phyloP scores from a whole-genome alignment of 2,113 vertebrate species.

The Lophura nycthemera region DNA sequence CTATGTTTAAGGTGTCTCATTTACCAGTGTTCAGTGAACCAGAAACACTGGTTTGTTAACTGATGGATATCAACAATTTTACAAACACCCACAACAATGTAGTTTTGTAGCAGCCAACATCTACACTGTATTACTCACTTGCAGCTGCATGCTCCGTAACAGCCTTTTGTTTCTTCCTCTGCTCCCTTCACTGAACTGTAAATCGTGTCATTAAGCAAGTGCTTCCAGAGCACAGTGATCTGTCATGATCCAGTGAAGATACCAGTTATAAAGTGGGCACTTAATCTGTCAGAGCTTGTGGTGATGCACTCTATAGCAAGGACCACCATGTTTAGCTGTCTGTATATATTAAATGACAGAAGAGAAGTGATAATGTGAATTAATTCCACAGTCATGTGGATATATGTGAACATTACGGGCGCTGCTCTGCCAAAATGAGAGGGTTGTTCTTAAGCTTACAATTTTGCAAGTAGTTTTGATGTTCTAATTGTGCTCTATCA shows the following conservation, averaged over 20 bases:
- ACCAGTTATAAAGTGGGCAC: conserved; percentile 45
- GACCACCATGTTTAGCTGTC: conserved; percentile 49
- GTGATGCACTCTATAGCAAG: conserved; percentile 47
- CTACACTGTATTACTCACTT: conserved; percentile 6
- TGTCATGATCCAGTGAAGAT: conserved; percentile 61
- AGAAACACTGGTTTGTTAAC: conserved; percentile 51
- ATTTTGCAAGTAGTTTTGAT: neutral
- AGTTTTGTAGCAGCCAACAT: conserved; percentile 21
- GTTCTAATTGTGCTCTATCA: neutral
- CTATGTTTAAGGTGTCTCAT: conserved; percentile 14
- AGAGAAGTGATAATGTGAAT: conserved; percentile 52
- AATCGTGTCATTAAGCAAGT: conserved; percentile 70
- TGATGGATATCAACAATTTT: conserved; percentile 59
- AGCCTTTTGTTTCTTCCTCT: conserved; percentile 36
- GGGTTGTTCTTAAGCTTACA: neutral
- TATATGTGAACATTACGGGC: conserved; percentile 8
- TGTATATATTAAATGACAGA: conserved; percentile 24
- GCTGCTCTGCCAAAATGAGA: neutral
- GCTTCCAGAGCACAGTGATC: conserved; percentile 56
- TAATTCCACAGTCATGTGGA: conserved; percentile 32
- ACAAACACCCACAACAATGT: conserved; percentile 30
- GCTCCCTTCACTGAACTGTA: conserved; percentile 52
- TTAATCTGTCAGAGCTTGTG: conserved; percentile 46
- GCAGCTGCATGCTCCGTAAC: conserved; percentile 5
- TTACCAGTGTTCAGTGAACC: conserved; percentile 49